Evolutionary conservation across 2,888 invertebrate genomes (phyloP).

Genomic region (Machimus atricapillus): DNA sequence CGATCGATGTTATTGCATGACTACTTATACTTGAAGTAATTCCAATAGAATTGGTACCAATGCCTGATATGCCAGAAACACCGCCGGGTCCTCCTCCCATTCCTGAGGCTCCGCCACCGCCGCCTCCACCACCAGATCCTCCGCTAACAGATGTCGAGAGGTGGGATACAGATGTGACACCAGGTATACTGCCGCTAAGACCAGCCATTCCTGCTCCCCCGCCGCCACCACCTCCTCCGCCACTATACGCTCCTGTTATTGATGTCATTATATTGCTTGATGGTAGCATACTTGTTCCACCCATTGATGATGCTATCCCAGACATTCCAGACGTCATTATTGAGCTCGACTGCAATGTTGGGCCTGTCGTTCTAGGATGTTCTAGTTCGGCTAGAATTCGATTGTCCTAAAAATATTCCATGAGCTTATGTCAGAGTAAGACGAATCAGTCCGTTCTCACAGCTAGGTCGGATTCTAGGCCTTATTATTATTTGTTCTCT

Average conservation of each 20-base stretch:
- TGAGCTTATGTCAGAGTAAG: slow-evolving; percentile 37
- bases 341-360: slow-evolving; percentile 57
- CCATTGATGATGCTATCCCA: slow-evolving; percentile 39
- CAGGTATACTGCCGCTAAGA: slow-evolving; percentile 32
- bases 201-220: slow-evolving; percentile 41
- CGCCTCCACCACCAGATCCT: neutral
- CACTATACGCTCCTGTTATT: slow-evolving; percentile 36
- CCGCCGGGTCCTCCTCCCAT: neutral
- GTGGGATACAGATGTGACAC: slow-evolving; percentile 40
- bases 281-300: slow-evolving; percentile 15
- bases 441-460: neutral
- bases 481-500: neutral
- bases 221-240: slow-evolving; percentile 38
- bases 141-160: neutral
- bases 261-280: slow-evolving; percentile 44
- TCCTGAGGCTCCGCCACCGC: neutral
- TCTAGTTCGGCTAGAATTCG: slow-evolving; percentile 89
- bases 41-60: slow-evolving; percentile 56
- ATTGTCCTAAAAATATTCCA: slow-evolving; percentile 66
- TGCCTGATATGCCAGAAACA: slow-evolving; percentile 43
- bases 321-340: slow-evolving; percentile 52
- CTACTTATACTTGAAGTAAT: slow-evolving; percentile 75
- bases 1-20: slow-evolving; percentile 70
- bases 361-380: slow-evolving; percentile 70
- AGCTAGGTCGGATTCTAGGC: neutral